A percentile compares a stretch with the other conserved stretches of the same genome.
These are phyloP conservation scores for Griposia aprilina DNA, from an alignment of 2,888 invertebrate species.

Conservation along the genomic window DNA sequence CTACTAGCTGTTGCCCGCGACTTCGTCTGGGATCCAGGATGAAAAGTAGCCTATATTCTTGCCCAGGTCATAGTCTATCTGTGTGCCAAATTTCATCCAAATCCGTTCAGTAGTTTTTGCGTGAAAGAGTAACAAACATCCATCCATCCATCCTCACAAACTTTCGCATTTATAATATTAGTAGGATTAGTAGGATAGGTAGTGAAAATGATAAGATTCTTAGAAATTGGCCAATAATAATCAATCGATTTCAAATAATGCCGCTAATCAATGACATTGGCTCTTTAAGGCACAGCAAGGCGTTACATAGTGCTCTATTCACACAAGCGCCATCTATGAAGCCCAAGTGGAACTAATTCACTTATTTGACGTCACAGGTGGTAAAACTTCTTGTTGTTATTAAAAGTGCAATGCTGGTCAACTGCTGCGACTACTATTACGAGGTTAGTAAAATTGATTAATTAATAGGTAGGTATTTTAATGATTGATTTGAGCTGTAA, in stretches of 20 bases:
- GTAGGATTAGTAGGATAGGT: too few relatives aligned
- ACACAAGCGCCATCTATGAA: slow-evolving; percentile 31
- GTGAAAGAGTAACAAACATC: too few relatives aligned
- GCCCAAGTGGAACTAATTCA: not conserved
- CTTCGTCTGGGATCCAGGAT: too few relatives aligned
- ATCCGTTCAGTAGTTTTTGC: too few relatives aligned
- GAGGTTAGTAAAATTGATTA: slow-evolving; percentile 35
- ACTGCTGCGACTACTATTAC: slow-evolving; percentile 20
- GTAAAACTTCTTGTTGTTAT: slow-evolving; percentile 16
- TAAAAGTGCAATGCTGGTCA: slow-evolving; percentile 48
- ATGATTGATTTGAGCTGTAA: not conserved
- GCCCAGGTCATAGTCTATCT: too few relatives aligned
- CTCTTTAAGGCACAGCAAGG: not conserved
- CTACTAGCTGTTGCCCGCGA: too few relatives aligned
- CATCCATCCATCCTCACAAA: too few relatives aligned
- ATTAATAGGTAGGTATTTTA: not conserved
- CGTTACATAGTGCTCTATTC: not conserved
- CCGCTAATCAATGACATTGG: slow-evolving; percentile 15
- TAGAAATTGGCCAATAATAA: not conserved
- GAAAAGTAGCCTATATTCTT: too few relatives aligned
- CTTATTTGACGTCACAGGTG: slow-evolving; percentile 24
- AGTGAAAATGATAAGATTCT: too few relatives aligned
- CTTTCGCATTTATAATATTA: too few relatives aligned
- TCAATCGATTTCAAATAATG: slow-evolving; percentile 32
- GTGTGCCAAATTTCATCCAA: too few relatives aligned